A percentile compares a stretch with the other conserved stretches of the same genome.
phyloP scores from a whole-genome alignment of 2,888 invertebrate genomes.

The Archaeoteleia sp. region DNA sequence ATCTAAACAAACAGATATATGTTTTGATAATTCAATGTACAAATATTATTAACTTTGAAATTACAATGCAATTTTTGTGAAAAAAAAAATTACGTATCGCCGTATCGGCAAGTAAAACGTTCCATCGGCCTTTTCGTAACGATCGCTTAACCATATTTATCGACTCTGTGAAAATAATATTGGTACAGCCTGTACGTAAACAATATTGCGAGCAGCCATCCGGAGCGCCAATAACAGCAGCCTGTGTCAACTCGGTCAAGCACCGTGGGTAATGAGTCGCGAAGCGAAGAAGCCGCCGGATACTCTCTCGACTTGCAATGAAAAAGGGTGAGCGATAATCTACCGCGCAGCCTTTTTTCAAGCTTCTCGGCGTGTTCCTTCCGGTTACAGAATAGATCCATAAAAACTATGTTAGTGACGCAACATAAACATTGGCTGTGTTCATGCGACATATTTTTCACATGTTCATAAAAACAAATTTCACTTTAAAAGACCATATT shows the following conservation, averaged over 20 bases:
- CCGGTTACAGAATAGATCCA: not conserved
- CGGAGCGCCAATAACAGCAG: conserved; percentile 64
- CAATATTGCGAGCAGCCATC: conserved; percentile 62
- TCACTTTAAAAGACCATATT: not conserved
- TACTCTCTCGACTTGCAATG: conserved; percentile 34
- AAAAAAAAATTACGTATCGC: too few relatives aligned
- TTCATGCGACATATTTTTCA: too few relatives aligned
- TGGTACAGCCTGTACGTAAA: conserved; percentile 69
- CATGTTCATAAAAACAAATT: not conserved
- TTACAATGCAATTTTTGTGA: too few relatives aligned
- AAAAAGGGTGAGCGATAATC: conserved; percentile 37
- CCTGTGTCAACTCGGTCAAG: conserved; percentile 69
- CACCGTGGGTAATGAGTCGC: conserved; percentile 63
- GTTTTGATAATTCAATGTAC: too few relatives aligned
- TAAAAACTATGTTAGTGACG: not conserved
- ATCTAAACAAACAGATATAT: too few relatives aligned
- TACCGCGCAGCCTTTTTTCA: conserved; percentile 29
- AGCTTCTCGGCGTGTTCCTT: conserved; percentile 1
- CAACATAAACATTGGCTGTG: not conserved
- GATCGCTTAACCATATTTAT: conserved; percentile 64
- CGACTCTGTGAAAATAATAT: conserved; percentile 66
- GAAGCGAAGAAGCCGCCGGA: conserved; percentile 50
- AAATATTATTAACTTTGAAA: too few relatives aligned
- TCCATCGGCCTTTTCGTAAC: too few relatives aligned
- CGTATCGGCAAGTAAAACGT: too few relatives aligned